phyloP scores from a whole-genome alignment of 2,113 vertebrate species.

The Pontoporia blainvillei region DNA sequence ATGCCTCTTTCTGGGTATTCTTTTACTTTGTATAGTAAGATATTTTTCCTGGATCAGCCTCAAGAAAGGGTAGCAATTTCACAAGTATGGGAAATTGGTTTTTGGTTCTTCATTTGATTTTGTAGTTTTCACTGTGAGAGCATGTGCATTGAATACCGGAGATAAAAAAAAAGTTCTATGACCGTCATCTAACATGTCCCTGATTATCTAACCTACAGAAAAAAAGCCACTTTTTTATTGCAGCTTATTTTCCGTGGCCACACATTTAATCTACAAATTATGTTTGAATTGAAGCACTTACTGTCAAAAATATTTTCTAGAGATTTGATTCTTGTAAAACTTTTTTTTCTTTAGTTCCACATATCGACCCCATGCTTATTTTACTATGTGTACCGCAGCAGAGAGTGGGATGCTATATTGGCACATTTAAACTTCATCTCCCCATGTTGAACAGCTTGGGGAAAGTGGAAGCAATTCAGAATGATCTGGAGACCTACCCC shows the following conservation, averaged over 20 bases:
- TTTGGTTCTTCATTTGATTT: slow-evolving; percentile 8
- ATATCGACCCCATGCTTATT: not conserved
- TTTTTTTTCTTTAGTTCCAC: not conserved
- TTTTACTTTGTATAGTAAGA: not conserved
- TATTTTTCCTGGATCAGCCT: not conserved
- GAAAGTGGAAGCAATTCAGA: not conserved
- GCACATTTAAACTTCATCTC: not conserved
- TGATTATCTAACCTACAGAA: not conserved
- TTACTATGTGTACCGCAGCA: not conserved
- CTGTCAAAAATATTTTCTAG: not conserved
- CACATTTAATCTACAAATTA: not conserved
- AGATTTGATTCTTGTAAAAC: not conserved
- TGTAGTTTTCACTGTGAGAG: not conserved
- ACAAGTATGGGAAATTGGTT: slow-evolving; percentile 11
- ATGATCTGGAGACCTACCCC: not conserved
- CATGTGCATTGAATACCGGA: not conserved
- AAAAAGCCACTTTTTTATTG: not conserved
- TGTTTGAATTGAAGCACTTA: not conserved
- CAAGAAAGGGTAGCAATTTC: slow-evolving; percentile 8
- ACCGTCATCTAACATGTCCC: not conserved
- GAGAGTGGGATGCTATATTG: not conserved
- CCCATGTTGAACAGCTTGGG: not conserved
- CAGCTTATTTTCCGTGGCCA: not conserved
- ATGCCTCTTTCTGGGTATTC: not conserved
- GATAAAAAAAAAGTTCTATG: not conserved